These are phyloP conservation scores for Vanessa tameamea DNA, from an alignment of 1,140 invertebrate genomes.

Conservation along the genomic window DNA sequence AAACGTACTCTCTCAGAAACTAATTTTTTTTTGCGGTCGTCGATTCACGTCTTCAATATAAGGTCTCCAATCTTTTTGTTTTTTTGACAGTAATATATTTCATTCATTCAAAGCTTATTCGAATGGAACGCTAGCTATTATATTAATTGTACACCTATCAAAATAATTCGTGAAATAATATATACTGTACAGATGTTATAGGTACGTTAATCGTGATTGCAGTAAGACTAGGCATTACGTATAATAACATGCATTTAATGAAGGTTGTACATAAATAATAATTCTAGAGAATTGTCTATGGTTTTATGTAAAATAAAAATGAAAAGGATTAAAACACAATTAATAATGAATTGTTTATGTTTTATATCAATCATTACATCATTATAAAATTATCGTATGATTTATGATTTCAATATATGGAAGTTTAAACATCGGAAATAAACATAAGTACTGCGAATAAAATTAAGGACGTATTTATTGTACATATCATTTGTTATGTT, in stretches of 20 bases:
- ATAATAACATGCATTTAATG: conserved; percentile 55
- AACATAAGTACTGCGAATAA: too few relatives aligned
- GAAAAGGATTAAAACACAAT: not conserved
- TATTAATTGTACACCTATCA: conserved; percentile 32
- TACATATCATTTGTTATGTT: too few relatives aligned
- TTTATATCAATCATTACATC: not conserved
- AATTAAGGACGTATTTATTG: too few relatives aligned
- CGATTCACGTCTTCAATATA: too few relatives aligned
- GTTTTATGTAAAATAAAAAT: not conserved
- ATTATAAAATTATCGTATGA: not conserved
- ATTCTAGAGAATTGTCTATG: not conserved
- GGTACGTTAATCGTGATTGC: conserved; percentile 57
- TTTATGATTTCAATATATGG: not conserved
- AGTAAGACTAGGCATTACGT: conserved; percentile 46
- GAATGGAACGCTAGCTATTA: conserved; percentile 18
- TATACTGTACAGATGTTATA: conserved; percentile 40
- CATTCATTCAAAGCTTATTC: conserved; percentile 5
- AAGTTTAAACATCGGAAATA: not conserved
- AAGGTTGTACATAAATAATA: conserved; percentile 44
- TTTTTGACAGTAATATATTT: too few relatives aligned
- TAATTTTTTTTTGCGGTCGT: too few relatives aligned
- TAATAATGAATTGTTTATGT: not conserved
- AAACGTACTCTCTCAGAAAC: too few relatives aligned
- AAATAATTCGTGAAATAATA: conserved; percentile 40
- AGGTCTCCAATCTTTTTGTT: too few relatives aligned